Evolutionary conservation across 2,888 invertebrate genomes (phyloP).

Genomic region (Cheilosia soror): DNA sequence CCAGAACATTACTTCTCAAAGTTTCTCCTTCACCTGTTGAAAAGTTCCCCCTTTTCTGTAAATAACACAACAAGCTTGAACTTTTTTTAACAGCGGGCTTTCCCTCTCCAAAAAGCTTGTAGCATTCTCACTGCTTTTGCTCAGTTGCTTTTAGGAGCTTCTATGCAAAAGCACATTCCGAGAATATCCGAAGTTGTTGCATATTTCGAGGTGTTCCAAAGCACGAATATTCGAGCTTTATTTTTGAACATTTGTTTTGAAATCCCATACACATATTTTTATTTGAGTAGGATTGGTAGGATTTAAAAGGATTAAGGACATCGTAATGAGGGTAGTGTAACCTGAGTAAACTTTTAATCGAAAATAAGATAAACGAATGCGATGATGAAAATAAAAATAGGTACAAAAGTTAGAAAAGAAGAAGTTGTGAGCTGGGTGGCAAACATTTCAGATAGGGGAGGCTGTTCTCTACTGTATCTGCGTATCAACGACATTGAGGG

Average conservation of each 20-base stretch:
- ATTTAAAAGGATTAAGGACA: conserved; percentile 19
- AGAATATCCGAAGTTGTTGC: conserved; percentile 8
- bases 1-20: not conserved
- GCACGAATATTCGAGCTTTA: not conserved
- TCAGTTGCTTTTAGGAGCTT: not conserved
- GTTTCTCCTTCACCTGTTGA: conserved; percentile 56
- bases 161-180: not conserved
- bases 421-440: not conserved
- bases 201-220: conserved; percentile 18
- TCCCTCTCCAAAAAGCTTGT: conserved; percentile 38
- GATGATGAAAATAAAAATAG: conserved; percentile 4
- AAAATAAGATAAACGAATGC: conserved; percentile 34
- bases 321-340: not conserved
- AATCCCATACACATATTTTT: not conserved
- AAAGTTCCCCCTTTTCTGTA: conserved; percentile 6
- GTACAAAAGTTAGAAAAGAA: not conserved
- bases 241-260: not conserved
- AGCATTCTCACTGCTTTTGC: conserved; percentile 19
- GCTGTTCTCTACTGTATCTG: not conserved
- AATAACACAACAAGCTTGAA: conserved; percentile 5
- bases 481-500: conserved; percentile 17
- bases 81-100: conserved; percentile 25
- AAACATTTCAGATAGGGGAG: conserved; percentile 6
- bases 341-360: conserved; percentile 39
- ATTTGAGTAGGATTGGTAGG: not conserved